A percentile compares a stretch with the other conserved stretches of the same genome.
Evolutionary conservation across 2,113 vertebrate genomes (phyloP).

Genomic region (Peromyscus californicus): DNA sequence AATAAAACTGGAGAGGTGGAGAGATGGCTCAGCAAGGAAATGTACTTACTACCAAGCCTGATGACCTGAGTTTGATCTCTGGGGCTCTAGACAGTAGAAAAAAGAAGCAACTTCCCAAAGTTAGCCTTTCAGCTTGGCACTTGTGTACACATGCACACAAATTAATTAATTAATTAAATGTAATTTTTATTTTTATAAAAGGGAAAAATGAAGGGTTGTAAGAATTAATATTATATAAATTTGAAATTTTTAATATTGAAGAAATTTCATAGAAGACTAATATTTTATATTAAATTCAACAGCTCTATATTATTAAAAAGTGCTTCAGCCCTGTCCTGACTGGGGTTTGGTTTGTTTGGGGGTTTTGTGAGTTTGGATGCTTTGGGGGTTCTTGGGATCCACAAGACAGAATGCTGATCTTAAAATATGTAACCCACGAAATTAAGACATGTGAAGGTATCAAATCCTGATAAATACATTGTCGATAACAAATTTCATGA

Average conservation of each 20-base stretch:
- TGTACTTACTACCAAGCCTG: not conserved
- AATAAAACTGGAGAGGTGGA: not conserved
- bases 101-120: not conserved
- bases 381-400: not conserved
- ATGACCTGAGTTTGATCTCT: not conserved
- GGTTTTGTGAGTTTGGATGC: not conserved
- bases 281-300: slow-evolving; percentile 16
- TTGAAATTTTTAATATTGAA: slow-evolving; percentile 25
- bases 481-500: not conserved
- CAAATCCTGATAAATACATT: slow-evolving; percentile 14
- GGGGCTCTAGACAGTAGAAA: not conserved
- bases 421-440: not conserved
- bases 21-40: not conserved
- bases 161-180: not conserved
- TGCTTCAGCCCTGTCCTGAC: not conserved
- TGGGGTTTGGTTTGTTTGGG: not conserved
- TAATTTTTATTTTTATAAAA: not conserved
- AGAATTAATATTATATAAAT: slow-evolving; percentile 6
- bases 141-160: not conserved
- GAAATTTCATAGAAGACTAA: slow-evolving; percentile 27
- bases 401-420: not conserved
- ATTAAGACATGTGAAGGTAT: slow-evolving; percentile 34
- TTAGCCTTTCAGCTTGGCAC: not conserved
- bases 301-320: not conserved
- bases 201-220: not conserved